Evolutionary conservation across 2,888 invertebrate species (phyloP), one percentile per base, ranked within the genome.

Genomic region (Andrena marginata): DNA sequence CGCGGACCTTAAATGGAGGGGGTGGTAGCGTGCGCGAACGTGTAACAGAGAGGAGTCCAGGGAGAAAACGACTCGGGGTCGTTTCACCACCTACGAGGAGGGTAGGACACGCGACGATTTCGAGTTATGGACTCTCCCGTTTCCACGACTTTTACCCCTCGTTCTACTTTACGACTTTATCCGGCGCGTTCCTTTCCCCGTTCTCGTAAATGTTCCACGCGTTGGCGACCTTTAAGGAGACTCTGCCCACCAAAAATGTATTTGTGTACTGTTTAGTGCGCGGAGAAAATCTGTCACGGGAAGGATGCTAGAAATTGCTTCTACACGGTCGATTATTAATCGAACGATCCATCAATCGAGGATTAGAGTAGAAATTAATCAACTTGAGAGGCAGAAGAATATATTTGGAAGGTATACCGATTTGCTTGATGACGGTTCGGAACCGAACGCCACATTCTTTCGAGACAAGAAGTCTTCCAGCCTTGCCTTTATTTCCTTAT

Each of bases 81-180:
- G 84, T 86, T 85, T 86, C 84, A 75, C 59, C 80, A 68, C 78
- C 84, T 84, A 56, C 71, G 48, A 13, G 13, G 31, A 16, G 56
- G 31, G 73, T 65, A 49, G 42, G 72, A 42, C 74, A 48, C 62
- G 20, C 70, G 71, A 81, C 77, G 82, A 87, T 79, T 72, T 82
- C 77, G 72, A 78, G 77, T 85, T 86, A 86, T 80, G 72, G 71
- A 64, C 70, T 71, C 69, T 42, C 63, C 31, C 70, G 56, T 51
- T 51, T 33, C 67, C 72, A 31, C 60, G 54, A 72, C 82, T 84
- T 65, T 76, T 71, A 85, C 81, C 56, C 81, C 85, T 77, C 79
- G 75, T 77, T 77, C 77, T 64, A 70, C 73, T 85, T 83, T 87
- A 87, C 85, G 83, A 85, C 83, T 85, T 87, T 64, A 87, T 87